Base-by-base conservation (phyloP, 2,113 vertebrate species). In the Solea solea region DNA sequence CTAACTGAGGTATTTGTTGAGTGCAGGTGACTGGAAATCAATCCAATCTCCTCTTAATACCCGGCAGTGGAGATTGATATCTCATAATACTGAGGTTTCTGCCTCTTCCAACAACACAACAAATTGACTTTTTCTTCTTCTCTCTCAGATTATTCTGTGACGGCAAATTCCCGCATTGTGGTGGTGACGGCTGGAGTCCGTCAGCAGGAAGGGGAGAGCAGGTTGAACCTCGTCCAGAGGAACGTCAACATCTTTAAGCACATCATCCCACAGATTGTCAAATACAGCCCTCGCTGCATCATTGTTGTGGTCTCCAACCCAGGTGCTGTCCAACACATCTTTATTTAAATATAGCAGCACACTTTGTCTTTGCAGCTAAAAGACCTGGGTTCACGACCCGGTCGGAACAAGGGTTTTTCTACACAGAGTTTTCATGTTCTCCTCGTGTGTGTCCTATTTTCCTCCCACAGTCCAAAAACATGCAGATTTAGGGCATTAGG, bases 261-360 rank as follows among this genome's bases (percentile, higher is more conserved):
- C 87, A 98, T 99, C 28, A 81, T 99, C 79, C 98, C 98, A 13
- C 96, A 98, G 86, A 86, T 99, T 0, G 80, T 98, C 75, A 96
- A 95, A 81, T 92, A 97, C 86, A 99, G 97, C 71, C 97, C 97
- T 0, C 91, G 97, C 77, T 98, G 96, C 77, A 95, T 78, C 90
- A 95, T 99, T 72, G 76, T 99, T 3, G 97, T 99, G 65, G 98
- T 99, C 66, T 98, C 98, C 74, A 99, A 98, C 88, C 98, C 98
- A 93, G 98, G 98, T 98, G 85, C 57, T 6, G 25, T 27, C 12
- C 0, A 9, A 42, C 52, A 40, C 44, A 8, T 27, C 16, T 5
- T 53, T 56, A 15, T 42, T 9, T 14, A 34, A 6, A 34, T 6
- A 34, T 34, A 34, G 21, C 21, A 21, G 21, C 14, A 7, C 9